Percentiles rank a stretch among this genome's conserved stretches.
phyloP scores from a whole-genome alignment of 2,888 invertebrate genomes.

The Euclidia mi region DNA sequence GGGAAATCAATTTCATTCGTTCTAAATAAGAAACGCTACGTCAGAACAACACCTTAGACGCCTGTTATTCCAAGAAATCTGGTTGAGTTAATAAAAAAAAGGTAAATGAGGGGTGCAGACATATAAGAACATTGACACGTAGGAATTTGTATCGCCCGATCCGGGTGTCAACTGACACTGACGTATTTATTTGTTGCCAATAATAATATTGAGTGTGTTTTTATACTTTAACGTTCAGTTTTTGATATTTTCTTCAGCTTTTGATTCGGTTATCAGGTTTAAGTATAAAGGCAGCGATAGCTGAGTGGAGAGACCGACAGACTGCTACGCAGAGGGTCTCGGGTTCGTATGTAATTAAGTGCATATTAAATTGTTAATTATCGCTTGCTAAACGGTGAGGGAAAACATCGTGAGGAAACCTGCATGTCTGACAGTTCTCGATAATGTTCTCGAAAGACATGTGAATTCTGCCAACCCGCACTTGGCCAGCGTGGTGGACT shows the following conservation, averaged over 20 bases:
- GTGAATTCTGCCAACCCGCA: too few species aligned
- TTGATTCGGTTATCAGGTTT: not conserved
- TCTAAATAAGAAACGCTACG: conserved; percentile 15
- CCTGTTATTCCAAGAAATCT: conserved; percentile 33
- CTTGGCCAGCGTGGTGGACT: too few species aligned
- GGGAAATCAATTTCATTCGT: too few species aligned
- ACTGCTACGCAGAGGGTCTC: too few species aligned
- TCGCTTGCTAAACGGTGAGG: too few species aligned
- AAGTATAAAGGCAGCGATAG: too few species aligned
- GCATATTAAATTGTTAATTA: too few species aligned
- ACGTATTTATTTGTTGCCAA: conserved; percentile 36
- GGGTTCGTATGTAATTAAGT: too few species aligned
- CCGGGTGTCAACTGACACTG: conserved; percentile 23
- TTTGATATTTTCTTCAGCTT: not conserved
- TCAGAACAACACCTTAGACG: conserved; percentile 19
- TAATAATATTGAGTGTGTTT: conserved; percentile 1
- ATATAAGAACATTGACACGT: conserved; percentile 25
- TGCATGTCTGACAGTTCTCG: too few species aligned
- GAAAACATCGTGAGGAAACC: too few species aligned
- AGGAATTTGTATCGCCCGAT: conserved; percentile 42
- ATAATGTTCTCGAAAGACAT: too few species aligned
- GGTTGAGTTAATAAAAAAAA: conserved; percentile 49
- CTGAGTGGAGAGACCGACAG: too few species aligned
- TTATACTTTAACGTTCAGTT: not conserved
- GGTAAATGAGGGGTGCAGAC: conserved; percentile 47